Percentiles rank a stretch among this genome's conserved stretches.
Evolutionary conservation across 2,888 invertebrate genomes (phyloP).

Genomic region (Lochmaea crataegi): DNA sequence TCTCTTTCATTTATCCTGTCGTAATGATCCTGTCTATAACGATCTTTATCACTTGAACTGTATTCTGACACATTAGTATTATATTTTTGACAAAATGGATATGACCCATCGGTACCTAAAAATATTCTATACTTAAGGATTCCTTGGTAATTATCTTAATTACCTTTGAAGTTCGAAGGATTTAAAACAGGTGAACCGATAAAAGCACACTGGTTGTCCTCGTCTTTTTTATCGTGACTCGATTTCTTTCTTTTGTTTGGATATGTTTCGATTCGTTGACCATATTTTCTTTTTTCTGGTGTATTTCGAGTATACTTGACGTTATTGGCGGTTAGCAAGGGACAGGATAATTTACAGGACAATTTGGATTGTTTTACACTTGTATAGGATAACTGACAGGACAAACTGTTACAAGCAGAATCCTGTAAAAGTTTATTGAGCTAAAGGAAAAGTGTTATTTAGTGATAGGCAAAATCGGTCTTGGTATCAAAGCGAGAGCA

Average conservation of each 20-base stretch:
- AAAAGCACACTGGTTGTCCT: slow-evolving; percentile 48
- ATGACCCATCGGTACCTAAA: background rate
- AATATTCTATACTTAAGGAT: background rate
- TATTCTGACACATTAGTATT: background rate
- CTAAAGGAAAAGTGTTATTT: too few species aligned
- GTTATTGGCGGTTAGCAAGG: background rate
- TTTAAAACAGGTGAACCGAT: slow-evolving; percentile 47
- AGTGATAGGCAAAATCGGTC: too few species aligned
- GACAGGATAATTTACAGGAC: slow-evolving; percentile 5
- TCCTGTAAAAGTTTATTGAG: background rate
- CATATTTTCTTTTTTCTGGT: slow-evolving; percentile 23
- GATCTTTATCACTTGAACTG: background rate
- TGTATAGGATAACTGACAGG: background rate
- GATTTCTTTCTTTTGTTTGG: slow-evolving; percentile 27
- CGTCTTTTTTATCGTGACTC: slow-evolving; percentile 30
- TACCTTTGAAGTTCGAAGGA: slow-evolving; percentile 22
- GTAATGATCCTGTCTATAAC: background rate
- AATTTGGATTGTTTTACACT: slow-evolving; percentile 3
- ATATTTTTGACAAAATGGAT: background rate
- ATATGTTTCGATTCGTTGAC: background rate
- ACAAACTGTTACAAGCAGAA: slow-evolving; percentile 8
- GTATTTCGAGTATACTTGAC: slow-evolving; percentile 3
- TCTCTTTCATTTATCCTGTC: background rate
- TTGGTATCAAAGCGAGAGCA: too few species aligned
- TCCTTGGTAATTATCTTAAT: background rate